Evolutionary conservation across 2,888 invertebrate species (phyloP).

Genomic region (Homarus gammarus): DNA sequence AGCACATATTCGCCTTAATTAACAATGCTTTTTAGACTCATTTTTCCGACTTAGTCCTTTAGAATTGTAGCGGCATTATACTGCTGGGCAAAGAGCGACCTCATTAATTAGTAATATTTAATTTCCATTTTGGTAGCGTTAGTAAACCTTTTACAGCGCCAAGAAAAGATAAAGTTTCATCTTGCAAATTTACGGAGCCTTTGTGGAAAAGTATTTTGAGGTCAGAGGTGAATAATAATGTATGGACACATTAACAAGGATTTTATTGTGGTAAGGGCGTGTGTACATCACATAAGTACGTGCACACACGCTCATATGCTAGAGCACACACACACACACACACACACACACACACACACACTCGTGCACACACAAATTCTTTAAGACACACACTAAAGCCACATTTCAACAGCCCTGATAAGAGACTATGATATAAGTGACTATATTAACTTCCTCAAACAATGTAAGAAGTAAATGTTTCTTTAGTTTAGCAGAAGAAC

Average conservation of each 20-base stretch:
- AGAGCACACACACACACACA: slow-evolving; percentile 38
- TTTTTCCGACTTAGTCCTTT: slow-evolving; percentile 12
- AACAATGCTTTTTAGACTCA: slow-evolving; percentile 60
- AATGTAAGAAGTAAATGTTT: slow-evolving; percentile 23
- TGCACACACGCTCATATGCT: slow-evolving; percentile 37
- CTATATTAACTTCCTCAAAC: slow-evolving; percentile 31
- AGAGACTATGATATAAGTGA: slow-evolving; percentile 24
- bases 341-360: slow-evolving; percentile 24
- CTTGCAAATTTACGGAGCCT: slow-evolving; percentile 19
- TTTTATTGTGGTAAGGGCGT: not conserved
- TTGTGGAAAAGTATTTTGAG: not conserved
- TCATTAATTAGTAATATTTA: slow-evolving; percentile 72
- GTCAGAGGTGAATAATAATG: not conserved
- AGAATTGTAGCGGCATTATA: slow-evolving; percentile 41
- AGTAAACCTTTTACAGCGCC: slow-evolving; percentile 29
- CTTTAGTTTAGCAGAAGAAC: no score
- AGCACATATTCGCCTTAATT: slow-evolving; percentile 46
- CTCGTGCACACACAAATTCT: slow-evolving; percentile 28
- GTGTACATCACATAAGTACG: slow-evolving; percentile 19
- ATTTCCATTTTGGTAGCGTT: slow-evolving; percentile 66
- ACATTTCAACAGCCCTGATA: slow-evolving; percentile 23
- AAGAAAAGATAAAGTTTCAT: slow-evolving; percentile 42
- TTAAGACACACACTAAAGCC: not conserved
- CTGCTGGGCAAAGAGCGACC: slow-evolving; percentile 25
- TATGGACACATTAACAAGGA: slow-evolving; percentile 22